A percentile compares a stretch with the other conserved stretches of the same genome.
Conservation (phyloP, 1,140 invertebrate species). For the Penaeus japonicus region DNA sequence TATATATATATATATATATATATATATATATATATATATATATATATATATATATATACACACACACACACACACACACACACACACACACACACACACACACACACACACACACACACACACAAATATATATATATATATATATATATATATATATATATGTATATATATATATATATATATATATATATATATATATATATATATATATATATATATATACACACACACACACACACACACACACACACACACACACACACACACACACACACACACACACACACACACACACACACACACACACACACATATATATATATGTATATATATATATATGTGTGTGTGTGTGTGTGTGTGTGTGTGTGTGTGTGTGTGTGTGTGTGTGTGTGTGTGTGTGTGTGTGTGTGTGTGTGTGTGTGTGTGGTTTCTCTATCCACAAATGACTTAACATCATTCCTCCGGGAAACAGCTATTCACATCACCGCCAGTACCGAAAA, state of each 20-base stretch:
- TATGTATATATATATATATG: neutral
- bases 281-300: conserved; percentile 3
- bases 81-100: neutral
- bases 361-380: too few species aligned
- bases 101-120: neutral
- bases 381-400: too few species aligned
- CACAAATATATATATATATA: neutral
- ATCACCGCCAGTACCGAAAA: too few species aligned
- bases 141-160: neutral
- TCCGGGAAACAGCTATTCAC: too few species aligned
- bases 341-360: neutral
- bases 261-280: neutral
- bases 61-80: neutral
- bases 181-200: conserved; percentile 8
- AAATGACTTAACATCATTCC: too few species aligned
- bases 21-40: neutral
- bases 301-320: conserved; percentile 2
- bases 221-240: neutral
- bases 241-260: neutral
- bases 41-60: conserved; percentile 1
- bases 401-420: too few species aligned
- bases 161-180: neutral
- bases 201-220: conserved; percentile 8
- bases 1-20: neutral
- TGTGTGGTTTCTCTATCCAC: too few species aligned